A percentile compares a stretch with the other conserved stretches of the same genome.
Evolutionary conservation across 2,113 vertebrate species (phyloP).

Genomic region (human (Homo sapiens)): DNA sequence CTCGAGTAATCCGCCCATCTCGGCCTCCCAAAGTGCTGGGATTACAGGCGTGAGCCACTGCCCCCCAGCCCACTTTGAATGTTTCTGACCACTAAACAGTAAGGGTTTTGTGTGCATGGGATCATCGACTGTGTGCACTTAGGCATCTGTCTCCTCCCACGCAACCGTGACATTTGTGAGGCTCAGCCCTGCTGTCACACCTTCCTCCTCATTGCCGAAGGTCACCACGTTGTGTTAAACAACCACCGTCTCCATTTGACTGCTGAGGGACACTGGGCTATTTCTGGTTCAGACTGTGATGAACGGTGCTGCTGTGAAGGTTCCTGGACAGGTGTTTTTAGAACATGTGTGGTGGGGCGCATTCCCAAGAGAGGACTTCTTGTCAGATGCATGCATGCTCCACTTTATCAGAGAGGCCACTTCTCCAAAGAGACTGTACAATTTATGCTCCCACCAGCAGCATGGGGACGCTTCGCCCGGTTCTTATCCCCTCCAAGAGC

Average conservation of each 20-base stretch:
- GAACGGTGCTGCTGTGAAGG: too few species aligned
- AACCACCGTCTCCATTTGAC: not conserved
- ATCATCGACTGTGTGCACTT: not conserved
- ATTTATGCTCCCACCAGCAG: too few species aligned
- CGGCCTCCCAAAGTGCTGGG: too few species aligned
- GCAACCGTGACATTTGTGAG: not conserved
- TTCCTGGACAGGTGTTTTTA: not conserved
- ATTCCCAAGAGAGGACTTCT: not conserved
- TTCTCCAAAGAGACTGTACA: too few species aligned
- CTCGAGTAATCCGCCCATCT: too few species aligned
- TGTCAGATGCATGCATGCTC: too few species aligned
- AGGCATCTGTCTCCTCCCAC: not conserved
- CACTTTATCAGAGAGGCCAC: not conserved
- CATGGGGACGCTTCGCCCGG: too few species aligned
- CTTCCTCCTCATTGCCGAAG: not conserved
- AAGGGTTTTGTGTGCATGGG: not conserved
- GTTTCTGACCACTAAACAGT: not conserved
- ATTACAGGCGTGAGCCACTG: too few species aligned
- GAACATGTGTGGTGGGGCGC: accelerated
- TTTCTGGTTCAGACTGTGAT: not conserved
- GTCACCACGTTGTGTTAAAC: not conserved
- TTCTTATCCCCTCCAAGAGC: not conserved
- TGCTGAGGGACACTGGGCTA: not conserved
- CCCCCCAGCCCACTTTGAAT: too few species aligned
- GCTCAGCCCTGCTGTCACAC: accelerated